These are phyloP conservation scores for Halictus rubicundus DNA, from an alignment of 1,140 invertebrate genomes.

Conservation along the genomic window DNA sequence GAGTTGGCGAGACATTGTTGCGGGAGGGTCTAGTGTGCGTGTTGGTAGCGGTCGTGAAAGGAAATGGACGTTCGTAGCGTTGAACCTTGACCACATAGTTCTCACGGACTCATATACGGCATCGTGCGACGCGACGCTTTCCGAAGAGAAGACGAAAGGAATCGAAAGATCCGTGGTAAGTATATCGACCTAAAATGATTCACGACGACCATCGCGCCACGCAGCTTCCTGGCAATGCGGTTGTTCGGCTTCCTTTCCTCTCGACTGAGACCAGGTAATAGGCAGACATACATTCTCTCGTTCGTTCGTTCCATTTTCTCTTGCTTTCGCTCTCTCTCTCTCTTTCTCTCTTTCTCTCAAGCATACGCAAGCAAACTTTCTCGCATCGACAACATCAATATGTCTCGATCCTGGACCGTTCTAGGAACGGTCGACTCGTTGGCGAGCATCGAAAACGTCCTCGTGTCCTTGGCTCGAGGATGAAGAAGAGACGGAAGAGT, in stretches of 20 bases:
- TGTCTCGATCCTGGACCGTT: too few relatives aligned
- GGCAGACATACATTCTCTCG: neutral
- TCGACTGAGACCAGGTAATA: slow-evolving; percentile 1
- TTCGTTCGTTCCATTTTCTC: neutral
- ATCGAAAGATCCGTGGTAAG: slow-evolving; percentile 35
- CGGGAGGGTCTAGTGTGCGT: neutral
- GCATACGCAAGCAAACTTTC: too few relatives aligned
- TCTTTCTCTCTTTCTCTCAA: too few relatives aligned
- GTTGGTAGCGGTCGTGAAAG: slow-evolving; percentile 8
- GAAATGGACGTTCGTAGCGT: neutral
- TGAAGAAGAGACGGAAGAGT: neutral
- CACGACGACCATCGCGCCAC: slow-evolving; percentile 16
- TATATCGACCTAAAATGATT: slow-evolving; percentile 19
- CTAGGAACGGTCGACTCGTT: neutral
- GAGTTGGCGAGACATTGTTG: too few relatives aligned
- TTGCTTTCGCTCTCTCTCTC: neutral
- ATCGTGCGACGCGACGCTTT: slow-evolving; percentile 18
- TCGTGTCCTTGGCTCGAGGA: slow-evolving; percentile 1
- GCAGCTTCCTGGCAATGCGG: slow-evolving; percentile 18
- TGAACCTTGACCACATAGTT: slow-evolving; percentile 8
- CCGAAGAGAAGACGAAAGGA: slow-evolving; percentile 49
- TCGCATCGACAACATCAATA: neutral
- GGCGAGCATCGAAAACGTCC: neutral
- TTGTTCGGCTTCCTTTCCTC: slow-evolving; percentile 13
- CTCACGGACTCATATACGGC: slow-evolving; percentile 47